Conservation (phyloP, 2,797 vertebrate genomes). For the Oceanodroma leucorhoa region DNA sequence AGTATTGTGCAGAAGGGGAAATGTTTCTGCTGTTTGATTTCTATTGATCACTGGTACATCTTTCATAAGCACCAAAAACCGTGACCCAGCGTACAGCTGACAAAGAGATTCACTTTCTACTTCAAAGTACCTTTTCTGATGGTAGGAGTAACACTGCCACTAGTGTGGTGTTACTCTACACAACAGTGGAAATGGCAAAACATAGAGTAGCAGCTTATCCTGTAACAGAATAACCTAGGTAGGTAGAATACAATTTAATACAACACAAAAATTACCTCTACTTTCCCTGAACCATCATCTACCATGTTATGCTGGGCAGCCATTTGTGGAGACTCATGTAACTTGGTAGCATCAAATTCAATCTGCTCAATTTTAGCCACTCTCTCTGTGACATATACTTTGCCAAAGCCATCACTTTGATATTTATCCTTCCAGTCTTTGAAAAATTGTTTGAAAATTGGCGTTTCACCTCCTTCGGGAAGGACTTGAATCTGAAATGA, state of each 20-base stretch:
- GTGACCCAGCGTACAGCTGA: neutral
- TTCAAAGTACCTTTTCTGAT: neutral
- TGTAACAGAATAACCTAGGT: neutral
- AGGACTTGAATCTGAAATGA: slow-evolving; percentile 88
- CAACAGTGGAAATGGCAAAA: neutral
- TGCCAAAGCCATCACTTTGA: slow-evolving; percentile 87
- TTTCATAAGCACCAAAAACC: neutral
- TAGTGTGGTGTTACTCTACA: neutral
- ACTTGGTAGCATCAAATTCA: slow-evolving; percentile 86
- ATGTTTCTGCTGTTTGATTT: neutral
- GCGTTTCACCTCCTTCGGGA: slow-evolving; percentile 89
- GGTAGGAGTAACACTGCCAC: neutral
- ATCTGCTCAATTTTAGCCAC: slow-evolving; percentile 86
- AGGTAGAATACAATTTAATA: neutral
- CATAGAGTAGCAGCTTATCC: neutral
- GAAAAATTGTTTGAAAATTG: slow-evolving; percentile 94
- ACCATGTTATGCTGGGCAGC: slow-evolving; percentile 92
- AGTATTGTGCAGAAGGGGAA: neutral
- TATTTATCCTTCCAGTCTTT: slow-evolving; percentile 85
- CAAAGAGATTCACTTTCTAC: neutral
- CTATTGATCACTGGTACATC: neutral
- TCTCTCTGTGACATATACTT: slow-evolving; percentile 85
- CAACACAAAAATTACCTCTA: slow-evolving; percentile 76
- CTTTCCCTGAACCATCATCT: slow-evolving; percentile 85
- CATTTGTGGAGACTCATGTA: slow-evolving; percentile 87